Conservation (phyloP, 1,140 invertebrate species). For the Drosophila watanabei region DNA sequence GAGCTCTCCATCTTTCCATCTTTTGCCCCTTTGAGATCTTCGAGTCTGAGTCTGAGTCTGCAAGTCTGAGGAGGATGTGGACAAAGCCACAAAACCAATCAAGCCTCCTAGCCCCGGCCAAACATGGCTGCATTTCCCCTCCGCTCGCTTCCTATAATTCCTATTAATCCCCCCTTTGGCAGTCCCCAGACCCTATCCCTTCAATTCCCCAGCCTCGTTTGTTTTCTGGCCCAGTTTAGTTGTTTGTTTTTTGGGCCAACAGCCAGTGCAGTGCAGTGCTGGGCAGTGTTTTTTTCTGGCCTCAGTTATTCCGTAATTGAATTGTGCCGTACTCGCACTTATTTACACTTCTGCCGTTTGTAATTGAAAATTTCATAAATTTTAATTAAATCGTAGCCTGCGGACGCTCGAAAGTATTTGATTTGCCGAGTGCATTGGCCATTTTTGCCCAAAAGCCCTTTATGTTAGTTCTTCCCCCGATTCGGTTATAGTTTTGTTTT, state of each 20-base stretch:
- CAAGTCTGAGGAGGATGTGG: slow-evolving; percentile 29
- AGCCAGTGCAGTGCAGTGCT: not conserved
- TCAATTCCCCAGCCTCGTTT: slow-evolving; percentile 42
- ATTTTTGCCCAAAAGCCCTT: not conserved
- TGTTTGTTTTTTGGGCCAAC: slow-evolving; percentile 40
- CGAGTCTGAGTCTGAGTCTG: slow-evolving; percentile 3
- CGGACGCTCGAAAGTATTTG: slow-evolving; percentile 37
- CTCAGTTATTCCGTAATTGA: slow-evolving; percentile 63
- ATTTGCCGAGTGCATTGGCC: slow-evolving; percentile 31
- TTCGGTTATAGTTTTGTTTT: slow-evolving; percentile 21
- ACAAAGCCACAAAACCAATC: slow-evolving; percentile 69
- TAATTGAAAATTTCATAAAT: slow-evolving; percentile 73
- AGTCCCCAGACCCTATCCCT: not conserved
- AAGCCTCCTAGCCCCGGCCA: slow-evolving; percentile 29
- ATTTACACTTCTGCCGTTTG: slow-evolving; percentile 56
- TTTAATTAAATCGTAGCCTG: slow-evolving; percentile 63
- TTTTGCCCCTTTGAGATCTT: not conserved
- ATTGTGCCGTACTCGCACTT: slow-evolving; percentile 60
- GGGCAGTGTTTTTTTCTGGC: slow-evolving; percentile 27
- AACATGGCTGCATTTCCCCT: slow-evolving; percentile 22
- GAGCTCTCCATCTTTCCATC: not conserved
- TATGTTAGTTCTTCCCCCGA: not conserved
- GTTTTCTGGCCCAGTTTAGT: slow-evolving; percentile 52
- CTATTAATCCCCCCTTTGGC: not conserved
- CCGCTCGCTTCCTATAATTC: not conserved